Conservation (phyloP, 2,888 invertebrate genomes). For the Deilephila porcellus region DNA sequence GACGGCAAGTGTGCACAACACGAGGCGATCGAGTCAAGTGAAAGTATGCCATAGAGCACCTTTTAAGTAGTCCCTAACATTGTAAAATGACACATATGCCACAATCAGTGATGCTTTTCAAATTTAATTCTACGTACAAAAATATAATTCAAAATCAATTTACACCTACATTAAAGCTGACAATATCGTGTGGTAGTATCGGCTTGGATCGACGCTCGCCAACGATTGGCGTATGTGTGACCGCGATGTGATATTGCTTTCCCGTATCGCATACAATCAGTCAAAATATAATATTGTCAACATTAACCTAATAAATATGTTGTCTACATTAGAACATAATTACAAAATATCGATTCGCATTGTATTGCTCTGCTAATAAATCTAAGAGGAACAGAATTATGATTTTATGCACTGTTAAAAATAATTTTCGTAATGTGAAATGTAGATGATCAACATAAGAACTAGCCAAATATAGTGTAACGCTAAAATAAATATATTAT, state of each 20-base stretch:
- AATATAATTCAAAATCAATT: conserved; percentile 69
- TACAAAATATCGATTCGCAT: neutral
- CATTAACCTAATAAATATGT: conserved; percentile 6
- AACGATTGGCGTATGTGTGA: conserved; percentile 12
- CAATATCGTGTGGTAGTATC: conserved; percentile 56
- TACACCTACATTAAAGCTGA: conserved; percentile 76
- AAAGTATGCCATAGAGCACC: conserved; percentile 20
- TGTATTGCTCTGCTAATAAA: neutral
- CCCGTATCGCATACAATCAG: conserved; percentile 2
- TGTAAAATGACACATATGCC: conserved; percentile 38
- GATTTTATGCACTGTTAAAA: neutral
- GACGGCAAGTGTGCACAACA: neutral
- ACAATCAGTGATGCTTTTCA: conserved; percentile 41
- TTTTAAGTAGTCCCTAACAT: conserved; percentile 30
- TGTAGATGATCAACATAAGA: neutral
- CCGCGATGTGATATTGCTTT: neutral
- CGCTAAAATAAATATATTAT: neutral
- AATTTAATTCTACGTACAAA: conserved; percentile 68
- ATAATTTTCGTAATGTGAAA: neutral
- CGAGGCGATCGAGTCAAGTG: neutral
- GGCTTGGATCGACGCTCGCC: conserved; percentile 36
- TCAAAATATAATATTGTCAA: neutral
- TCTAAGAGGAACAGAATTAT: neutral
- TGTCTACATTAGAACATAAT: neutral
- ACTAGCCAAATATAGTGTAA: neutral